Evolutionary conservation across 2,113 vertebrate genomes (phyloP), one percentile per base, ranked within the genome.

Genomic region (Neotragus moschatus): DNA sequence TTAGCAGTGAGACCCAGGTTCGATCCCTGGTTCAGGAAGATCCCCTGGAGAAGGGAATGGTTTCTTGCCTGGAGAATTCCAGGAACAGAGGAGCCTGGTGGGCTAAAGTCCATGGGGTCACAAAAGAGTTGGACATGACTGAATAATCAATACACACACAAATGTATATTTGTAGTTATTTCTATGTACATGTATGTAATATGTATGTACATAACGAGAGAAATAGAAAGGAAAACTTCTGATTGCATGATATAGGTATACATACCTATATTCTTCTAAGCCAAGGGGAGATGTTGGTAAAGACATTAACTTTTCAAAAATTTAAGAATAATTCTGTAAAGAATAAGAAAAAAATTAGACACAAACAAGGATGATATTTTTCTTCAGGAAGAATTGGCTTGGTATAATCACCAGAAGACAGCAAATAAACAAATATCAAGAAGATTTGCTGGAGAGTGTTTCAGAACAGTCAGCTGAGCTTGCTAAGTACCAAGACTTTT

Each of bases 401-500:
- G n/a, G 10, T 39, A 33, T 89, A 91, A 70, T 82, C 61, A 86
- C 17, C 12, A 70, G 33, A 82, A 63, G 58, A 88, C 26, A 84
- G 5, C 25, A 33, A 86, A 85, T 81, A 66, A 91, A 53, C 39
- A 96, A 88, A 88, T 91, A 84, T 43, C 55, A 88, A 77, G 49
- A 88, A 89, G 49, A 96, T 63, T 55, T 87, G 9, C 61, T 96
- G 39, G 26, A 73, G 39, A 49, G 33, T 87, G 7, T 92, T 90
- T 51, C 63, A 84, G 79, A 94, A 94, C 93, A 81, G 58, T 88
- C 51, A 85, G 39, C 39, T 70, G 33, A 93, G 95, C 55, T 55
- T 87, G 61, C 84, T 87, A 77, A 96, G 53, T 93, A 93, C 75
- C 33, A 96, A 94, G 30, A 73, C 70, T 86, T 88, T 85, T 90